Percentiles rank a stretch among this genome's conserved stretches.
These are phyloP conservation scores for Oryzias sinensis DNA, from an alignment of 2,797 vertebrate genomes.

Conservation along the genomic window DNA sequence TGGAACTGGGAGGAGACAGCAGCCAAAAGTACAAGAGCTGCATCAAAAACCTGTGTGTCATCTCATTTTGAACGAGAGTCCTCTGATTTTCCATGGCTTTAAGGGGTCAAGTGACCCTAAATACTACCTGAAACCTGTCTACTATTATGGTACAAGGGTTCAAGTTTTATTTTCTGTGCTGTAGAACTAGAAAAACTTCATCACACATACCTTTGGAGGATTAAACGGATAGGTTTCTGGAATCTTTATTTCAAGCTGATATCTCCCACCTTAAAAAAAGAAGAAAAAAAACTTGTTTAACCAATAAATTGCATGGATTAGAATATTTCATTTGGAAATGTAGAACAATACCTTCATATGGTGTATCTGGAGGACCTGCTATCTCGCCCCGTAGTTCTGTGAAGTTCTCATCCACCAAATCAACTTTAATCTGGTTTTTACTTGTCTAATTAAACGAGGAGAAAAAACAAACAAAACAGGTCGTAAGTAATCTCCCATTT, in stretches of 20 bases:
- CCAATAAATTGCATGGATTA: not conserved
- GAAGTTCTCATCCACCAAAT: constrained; percentile 99
- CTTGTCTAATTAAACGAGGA: constrained; percentile 86
- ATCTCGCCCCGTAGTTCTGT: constrained; percentile 99
- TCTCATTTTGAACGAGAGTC: too few species aligned
- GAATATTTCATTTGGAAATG: not conserved
- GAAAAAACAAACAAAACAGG: constrained; percentile 5
- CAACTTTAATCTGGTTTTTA: constrained; percentile 99
- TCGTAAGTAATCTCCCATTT: not conserved
- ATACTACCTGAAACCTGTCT: too few species aligned
- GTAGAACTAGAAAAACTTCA: not conserved
- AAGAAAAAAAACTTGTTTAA: not conserved
- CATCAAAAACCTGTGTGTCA: too few species aligned
- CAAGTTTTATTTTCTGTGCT: too few species aligned
- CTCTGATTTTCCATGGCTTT: too few species aligned
- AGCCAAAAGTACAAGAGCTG: too few species aligned
- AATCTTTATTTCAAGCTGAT: constrained; percentile 98
- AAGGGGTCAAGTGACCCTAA: too few species aligned
- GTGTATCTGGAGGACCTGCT: constrained; percentile 97
- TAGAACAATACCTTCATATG: constrained; percentile 89
- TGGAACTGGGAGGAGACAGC: too few species aligned
- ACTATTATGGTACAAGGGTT: too few species aligned
- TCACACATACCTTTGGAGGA: constrained; percentile 90
- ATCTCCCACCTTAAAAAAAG: constrained; percentile 87
- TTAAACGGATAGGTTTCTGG: constrained; percentile 99